Percentiles rank a stretch among this genome's conserved stretches.
Conservation (phyloP, 2,888 invertebrate genomes). For the Chydorus sphaericus region DNA sequence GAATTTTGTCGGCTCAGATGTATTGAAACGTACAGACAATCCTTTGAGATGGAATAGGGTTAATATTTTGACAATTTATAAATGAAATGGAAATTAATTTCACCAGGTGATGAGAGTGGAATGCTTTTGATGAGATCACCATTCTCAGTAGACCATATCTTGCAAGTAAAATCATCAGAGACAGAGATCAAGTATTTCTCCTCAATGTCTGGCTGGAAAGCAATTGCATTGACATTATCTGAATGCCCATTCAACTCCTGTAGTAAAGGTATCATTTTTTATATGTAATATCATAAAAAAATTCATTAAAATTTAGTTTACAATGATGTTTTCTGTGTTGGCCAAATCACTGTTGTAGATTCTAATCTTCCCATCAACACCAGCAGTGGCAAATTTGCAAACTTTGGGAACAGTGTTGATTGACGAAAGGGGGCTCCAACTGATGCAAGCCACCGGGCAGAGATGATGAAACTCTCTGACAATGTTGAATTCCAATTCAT, state of each 20-base stretch:
- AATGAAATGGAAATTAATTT: background rate
- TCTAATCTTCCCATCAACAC: background rate
- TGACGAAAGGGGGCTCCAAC: background rate
- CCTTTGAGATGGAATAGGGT: background rate
- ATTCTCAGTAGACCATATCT: background rate
- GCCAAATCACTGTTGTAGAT: slow-evolving; percentile 2
- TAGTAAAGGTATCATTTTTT: background rate
- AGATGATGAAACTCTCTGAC: slow-evolving; percentile 4
- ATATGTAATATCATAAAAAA: background rate
- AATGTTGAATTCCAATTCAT: background rate
- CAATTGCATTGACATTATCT: slow-evolving; percentile 1
- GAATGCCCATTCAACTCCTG: slow-evolving; percentile 2
- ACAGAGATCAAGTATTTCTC: background rate
- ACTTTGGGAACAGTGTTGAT: background rate
- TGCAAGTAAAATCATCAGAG: slow-evolving; percentile 8
- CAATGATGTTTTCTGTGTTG: background rate
- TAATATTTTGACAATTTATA: background rate
- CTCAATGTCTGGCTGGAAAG: slow-evolving; percentile 1
- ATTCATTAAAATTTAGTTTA: background rate
- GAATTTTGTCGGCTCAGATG: slow-evolving; percentile 2
- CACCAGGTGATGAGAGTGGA: background rate
- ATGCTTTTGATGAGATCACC: slow-evolving; percentile 3
- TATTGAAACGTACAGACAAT: slow-evolving; percentile 8
- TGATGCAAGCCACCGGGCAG: background rate
- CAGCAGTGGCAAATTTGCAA: slow-evolving; percentile 4